phyloP scores from a whole-genome alignment of 2,888 invertebrate species.

The Conops quadrifasciatus region DNA sequence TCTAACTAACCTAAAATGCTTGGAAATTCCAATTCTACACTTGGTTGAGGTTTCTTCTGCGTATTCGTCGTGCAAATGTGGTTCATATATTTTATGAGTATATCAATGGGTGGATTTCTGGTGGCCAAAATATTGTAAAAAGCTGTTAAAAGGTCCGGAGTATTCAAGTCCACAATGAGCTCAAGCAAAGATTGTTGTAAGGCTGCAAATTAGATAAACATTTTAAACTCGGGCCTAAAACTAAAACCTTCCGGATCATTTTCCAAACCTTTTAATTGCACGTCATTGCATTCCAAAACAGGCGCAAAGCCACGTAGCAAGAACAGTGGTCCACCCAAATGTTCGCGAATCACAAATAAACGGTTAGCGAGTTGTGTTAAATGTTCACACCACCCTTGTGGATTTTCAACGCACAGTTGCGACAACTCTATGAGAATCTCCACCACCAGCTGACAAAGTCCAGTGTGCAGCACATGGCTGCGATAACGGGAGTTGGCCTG shows the following conservation, averaged over 20 bases:
- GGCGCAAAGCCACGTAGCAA: conserved; percentile 61
- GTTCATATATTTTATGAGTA: conserved; percentile 69
- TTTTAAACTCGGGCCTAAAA: background rate
- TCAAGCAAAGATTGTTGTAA: conserved; percentile 74
- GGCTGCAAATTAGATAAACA: conserved; percentile 64
- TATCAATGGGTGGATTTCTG: conserved; percentile 68
- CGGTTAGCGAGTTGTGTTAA: conserved; percentile 62
- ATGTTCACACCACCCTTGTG: conserved; percentile 58
- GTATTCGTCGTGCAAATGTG: conserved; percentile 56
- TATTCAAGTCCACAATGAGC: conserved; percentile 67
- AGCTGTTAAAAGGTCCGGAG: conserved; percentile 66
- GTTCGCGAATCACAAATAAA: conserved; percentile 62
- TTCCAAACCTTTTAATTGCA: conserved; percentile 54
- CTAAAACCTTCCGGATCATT: background rate
- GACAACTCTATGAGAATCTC: conserved; percentile 62
- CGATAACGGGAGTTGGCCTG: conserved; percentile 62
- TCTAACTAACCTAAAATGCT: conserved; percentile 50
- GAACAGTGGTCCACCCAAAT: conserved; percentile 62
- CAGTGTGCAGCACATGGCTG: conserved; percentile 60
- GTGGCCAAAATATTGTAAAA: conserved; percentile 71
- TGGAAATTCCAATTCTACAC: conserved; percentile 61
- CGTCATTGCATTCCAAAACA: conserved; percentile 56
- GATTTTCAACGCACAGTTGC: conserved; percentile 55
- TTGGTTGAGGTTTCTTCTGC: conserved; percentile 57
- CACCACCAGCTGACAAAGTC: conserved; percentile 60